Evolutionary conservation across 2,888 invertebrate genomes (phyloP), one percentile per base, ranked within the genome.

Genomic region (Tachina grossa): DNA sequence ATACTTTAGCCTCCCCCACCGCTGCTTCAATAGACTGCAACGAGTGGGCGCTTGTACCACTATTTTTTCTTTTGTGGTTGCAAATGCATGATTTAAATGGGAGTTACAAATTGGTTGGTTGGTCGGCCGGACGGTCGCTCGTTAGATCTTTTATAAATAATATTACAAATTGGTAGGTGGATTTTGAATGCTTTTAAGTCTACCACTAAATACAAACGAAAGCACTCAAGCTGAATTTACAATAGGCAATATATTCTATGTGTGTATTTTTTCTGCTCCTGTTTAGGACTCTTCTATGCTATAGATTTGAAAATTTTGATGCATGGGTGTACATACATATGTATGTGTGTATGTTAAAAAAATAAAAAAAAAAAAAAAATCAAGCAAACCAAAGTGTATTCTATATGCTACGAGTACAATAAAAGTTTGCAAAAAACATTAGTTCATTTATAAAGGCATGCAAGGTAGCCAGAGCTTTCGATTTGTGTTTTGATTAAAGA

Each of bases 151-250:
- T 85, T 85, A 83, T 85, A 85, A 85, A 85, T 85, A 85, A 83
- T 85, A 83, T 85, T 83, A 76, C 85, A 85, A 85, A 85, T 85
- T 85, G 85, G 85, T 85, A 79, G 85, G 85, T 85, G 85, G 78
- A 85, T 82, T 66, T 79, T 83, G 76, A 87, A 87, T 91, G 89
- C 90, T 90, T 91, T 91, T 91, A 91, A 91, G 91, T 90, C 90
- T 89, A 90, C 91, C 91, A 91, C 91, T 90, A 91, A 91, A 91
- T 91, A 91, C 91, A 91, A 91, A 91, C 89, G 90, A 90, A 91
- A 90, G 90, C 90, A 91, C 89, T 91, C 90, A 90, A 90, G 90
- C 90, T 88, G 89, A 90, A 91, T 90, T 89, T 91, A 79, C 82
- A 85, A 85, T 85, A 59, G 75, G 84, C 72, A 49, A 61, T 66